A percentile compares a stretch with the other conserved stretches of the same genome.
phyloP scores from a whole-genome alignment of 1,140 invertebrate species.

The Pseudomyrmex gracilis region DNA sequence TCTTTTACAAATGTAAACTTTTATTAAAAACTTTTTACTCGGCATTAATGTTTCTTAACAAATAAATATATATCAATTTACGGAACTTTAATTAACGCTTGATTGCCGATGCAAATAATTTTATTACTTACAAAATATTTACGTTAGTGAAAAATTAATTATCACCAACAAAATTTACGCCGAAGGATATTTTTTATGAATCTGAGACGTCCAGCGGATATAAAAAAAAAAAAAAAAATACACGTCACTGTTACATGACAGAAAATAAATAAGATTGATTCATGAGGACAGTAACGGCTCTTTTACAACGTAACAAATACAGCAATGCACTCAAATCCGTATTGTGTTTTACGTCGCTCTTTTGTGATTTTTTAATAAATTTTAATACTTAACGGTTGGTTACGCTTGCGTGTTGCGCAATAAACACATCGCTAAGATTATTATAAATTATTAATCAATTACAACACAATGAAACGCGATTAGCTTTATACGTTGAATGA shows the following conservation, averaged over 20 bases:
- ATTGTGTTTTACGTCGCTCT: neutral
- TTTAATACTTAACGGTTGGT: neutral
- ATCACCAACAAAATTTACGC: neutral
- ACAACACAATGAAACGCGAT: neutral
- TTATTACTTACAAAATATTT: too few relatives aligned
- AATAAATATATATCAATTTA: too few relatives aligned
- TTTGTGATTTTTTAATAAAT: constrained; percentile 10
- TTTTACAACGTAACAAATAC: neutral
- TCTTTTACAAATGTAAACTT: neutral
- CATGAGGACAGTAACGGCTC: neutral
- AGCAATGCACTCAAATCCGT: constrained; percentile 3
- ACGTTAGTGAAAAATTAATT: neutral
- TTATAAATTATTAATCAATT: neutral
- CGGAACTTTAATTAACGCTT: too few relatives aligned
- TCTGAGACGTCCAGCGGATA: too few relatives aligned
- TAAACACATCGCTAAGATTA: neutral
- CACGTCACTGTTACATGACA: neutral
- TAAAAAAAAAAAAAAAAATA: neutral
- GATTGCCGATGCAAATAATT: too few relatives aligned
- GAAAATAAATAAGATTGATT: neutral
- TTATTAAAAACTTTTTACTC: neutral
- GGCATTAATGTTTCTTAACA: too few relatives aligned
- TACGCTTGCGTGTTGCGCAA: neutral
- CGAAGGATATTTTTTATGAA: neutral
- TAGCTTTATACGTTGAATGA: neutral